These are phyloP conservation scores for Drosophila busckii DNA, from an alignment of 1,140 invertebrate species.

Conservation along the genomic window DNA sequence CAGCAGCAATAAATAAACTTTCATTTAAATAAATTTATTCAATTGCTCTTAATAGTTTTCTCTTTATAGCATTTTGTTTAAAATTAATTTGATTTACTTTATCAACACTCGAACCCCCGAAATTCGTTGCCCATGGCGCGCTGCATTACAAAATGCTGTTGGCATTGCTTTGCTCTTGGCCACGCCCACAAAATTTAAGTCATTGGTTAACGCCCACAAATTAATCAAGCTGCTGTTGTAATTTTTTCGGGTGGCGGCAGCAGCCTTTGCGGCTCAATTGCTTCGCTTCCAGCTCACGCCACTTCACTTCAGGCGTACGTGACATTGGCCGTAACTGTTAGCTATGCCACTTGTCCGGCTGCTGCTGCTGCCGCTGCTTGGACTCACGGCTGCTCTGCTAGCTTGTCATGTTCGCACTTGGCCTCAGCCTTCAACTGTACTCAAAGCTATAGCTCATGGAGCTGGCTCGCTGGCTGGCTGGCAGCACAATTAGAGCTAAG, in stretches of 20 bases:
- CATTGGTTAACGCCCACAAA: constrained; percentile 55
- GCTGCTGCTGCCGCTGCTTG: constrained; percentile 5
- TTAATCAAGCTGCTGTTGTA: constrained; percentile 73
- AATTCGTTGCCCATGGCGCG: background rate
- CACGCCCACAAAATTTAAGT: constrained; percentile 69
- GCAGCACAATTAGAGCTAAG: constrained; percentile 63
- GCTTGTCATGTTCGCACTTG: constrained; percentile 12
- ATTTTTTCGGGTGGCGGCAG: constrained; percentile 35
- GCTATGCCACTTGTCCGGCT: background rate
- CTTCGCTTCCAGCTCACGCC: constrained; percentile 24
- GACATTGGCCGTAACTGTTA: constrained; percentile 22
- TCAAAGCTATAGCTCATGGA: constrained; percentile 18
- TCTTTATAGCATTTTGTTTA: no score
- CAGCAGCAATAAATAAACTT: no score
- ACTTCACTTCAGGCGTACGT: constrained; percentile 27
- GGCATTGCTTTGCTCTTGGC: constrained; percentile 20
- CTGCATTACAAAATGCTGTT: constrained; percentile 53
- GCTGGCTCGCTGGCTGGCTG: constrained; percentile 39
- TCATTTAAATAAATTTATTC: no score
- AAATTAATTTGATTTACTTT: no score
- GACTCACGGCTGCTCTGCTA: background rate
- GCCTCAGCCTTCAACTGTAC: constrained; percentile 10
- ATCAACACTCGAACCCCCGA: background rate
- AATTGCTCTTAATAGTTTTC: no score
- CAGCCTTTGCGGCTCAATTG: constrained; percentile 13